These are phyloP conservation scores for Zosterops lateralis DNA, from an alignment of 2,113 vertebrate genomes.

Conservation along the genomic window DNA sequence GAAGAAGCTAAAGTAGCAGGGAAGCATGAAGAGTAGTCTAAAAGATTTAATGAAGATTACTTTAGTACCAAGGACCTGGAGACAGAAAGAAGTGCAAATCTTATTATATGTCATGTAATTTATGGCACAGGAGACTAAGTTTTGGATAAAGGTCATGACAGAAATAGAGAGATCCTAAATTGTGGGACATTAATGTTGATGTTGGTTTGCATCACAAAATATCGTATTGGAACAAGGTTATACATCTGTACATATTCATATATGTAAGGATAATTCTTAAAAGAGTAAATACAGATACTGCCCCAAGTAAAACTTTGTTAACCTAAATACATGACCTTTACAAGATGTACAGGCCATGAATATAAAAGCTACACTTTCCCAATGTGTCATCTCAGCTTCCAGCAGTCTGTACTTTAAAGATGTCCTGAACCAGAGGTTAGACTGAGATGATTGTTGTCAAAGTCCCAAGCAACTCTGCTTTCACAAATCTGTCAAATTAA, in stretches of 20 bases:
- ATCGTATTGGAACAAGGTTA: neutral
- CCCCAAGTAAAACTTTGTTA: neutral
- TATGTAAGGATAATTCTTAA: neutral
- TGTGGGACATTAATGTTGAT: neutral
- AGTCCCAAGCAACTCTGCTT: neutral
- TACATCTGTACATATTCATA: neutral
- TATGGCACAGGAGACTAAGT: neutral
- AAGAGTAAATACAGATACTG: neutral
- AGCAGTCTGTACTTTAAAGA: neutral
- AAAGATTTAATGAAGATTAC: neutral
- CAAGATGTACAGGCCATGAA: neutral
- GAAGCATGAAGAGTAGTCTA: neutral
- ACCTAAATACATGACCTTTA: neutral
- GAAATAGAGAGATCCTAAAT: neutral
- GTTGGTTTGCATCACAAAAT: neutral
- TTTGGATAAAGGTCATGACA: neutral
- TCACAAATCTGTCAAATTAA: neutral
- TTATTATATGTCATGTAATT: neutral
- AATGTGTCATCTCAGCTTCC: neutral
- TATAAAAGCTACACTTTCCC: neutral
- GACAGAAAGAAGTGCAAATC: neutral
- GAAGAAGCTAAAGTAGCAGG: neutral
- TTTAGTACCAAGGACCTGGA: neutral
- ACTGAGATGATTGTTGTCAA: neutral
- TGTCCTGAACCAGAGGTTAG: neutral